Evolutionary conservation across 2,113 vertebrate genomes (phyloP).

Genomic region (Puntigrus tetrazona): DNA sequence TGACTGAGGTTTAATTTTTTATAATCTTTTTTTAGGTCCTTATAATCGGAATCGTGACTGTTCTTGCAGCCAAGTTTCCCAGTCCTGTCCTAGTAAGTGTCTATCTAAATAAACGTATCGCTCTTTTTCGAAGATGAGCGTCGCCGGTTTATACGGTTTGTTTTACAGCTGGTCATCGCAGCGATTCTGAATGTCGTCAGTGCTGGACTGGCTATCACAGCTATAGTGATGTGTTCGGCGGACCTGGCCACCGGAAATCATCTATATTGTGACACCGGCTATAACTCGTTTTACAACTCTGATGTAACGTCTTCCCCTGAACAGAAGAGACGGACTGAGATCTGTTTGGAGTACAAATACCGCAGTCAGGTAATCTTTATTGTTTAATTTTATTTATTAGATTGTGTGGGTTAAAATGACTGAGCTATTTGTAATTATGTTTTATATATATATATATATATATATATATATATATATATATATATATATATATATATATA

Average conservation of each 20-base stretch:
- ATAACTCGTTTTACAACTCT: neutral
- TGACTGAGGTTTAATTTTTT: neutral
- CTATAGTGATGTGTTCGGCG: conserved; percentile 59
- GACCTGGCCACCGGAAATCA: fast-evolving
- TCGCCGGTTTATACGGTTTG: neutral
- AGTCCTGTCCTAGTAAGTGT: conserved; percentile 71
- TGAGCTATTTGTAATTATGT: too few species aligned
- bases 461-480: too few species aligned
- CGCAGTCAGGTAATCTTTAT: neutral
- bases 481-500: too few species aligned
- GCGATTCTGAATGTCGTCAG: conserved; percentile 61
- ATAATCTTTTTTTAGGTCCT: conserved; percentile 61
- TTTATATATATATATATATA: too few species aligned
- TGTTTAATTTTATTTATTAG: neutral
- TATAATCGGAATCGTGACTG: conserved; percentile 54
- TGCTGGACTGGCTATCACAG: conserved; percentile 58
- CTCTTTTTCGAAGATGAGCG: neutral
- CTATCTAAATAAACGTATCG: neutral
- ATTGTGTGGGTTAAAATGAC: neutral
- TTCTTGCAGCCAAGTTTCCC: conserved; percentile 67
- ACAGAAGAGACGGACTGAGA: fast-evolving
- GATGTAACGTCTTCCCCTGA: neutral
- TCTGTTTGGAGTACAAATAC: neutral
- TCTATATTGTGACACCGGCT: too few species aligned
- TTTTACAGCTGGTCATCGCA: conserved; percentile 59